These are phyloP conservation scores for Pterocles gutturalis DNA, from an alignment of 2,113 vertebrate genomes.

Conservation along the genomic window DNA sequence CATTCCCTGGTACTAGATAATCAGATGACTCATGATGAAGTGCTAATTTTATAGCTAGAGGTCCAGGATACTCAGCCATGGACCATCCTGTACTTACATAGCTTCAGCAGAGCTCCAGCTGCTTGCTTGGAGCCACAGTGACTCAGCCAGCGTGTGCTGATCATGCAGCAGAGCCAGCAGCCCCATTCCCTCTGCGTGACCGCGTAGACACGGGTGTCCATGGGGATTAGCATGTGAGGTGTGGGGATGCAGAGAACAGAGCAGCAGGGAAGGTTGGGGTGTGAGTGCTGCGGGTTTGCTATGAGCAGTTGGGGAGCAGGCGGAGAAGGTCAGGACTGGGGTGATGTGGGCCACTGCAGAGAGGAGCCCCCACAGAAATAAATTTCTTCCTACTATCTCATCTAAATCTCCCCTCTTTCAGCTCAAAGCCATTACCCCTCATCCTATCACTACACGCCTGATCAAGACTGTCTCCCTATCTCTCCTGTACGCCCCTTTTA, in stretches of 20 bases:
- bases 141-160: not conserved
- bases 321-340: not conserved
- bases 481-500: no score
- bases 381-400: no score
- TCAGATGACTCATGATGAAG: not conserved
- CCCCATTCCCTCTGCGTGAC: accelerated
- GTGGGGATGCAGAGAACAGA: not conserved
- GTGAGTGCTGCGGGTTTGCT: not conserved
- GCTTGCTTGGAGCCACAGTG: not conserved
- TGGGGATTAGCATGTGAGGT: accelerated
- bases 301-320: not conserved
- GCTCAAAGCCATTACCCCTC: no score
- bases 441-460: no score
- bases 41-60: not conserved
- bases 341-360: not conserved
- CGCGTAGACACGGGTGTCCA: not conserved
- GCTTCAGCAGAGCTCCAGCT: not conserved
- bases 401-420: no score
- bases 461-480: no score
- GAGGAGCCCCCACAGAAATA: not conserved
- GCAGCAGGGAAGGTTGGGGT: not conserved
- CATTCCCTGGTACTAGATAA: not conserved
- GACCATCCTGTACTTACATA: not conserved
- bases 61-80: not conserved
- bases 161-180: not conserved